A percentile compares a stretch with the other conserved stretches of the same genome.
phyloP scores from a whole-genome alignment of 2,797 vertebrate species.

The Fratercula arctica region DNA sequence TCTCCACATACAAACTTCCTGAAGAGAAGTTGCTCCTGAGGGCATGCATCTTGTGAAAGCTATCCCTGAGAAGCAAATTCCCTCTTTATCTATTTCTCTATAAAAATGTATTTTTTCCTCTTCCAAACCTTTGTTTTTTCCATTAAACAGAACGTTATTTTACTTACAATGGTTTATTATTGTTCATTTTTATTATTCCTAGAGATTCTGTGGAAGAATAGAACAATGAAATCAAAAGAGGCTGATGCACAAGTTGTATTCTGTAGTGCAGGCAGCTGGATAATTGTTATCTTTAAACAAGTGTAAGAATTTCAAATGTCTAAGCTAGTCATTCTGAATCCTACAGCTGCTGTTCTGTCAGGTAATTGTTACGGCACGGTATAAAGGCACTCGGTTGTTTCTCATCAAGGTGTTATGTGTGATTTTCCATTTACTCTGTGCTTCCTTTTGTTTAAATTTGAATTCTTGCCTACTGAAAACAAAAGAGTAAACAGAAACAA shows the following conservation, averaged over 20 bases:
- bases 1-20: not conserved
- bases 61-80: not conserved
- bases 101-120: not conserved
- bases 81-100: not conserved
- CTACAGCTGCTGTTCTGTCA: not conserved
- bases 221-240: not conserved
- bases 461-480: not conserved
- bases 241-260: not conserved
- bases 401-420: not conserved
- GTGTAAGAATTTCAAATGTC: not conserved
- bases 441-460: not conserved
- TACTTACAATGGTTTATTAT: not conserved
- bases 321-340: not conserved
- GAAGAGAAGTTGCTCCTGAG: not conserved
- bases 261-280: not conserved
- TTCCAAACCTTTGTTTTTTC: not conserved
- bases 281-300: not conserved
- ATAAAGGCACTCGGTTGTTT: not conserved
- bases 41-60: not conserved
- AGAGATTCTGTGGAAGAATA: not conserved
- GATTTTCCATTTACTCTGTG: not conserved
- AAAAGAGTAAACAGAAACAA: not conserved
- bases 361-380: not conserved
- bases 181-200: not conserved
- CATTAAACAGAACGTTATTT: not conserved